phyloP scores from a whole-genome alignment of 2,113 vertebrate species.

The Mesoclemmys tuberculata region DNA sequence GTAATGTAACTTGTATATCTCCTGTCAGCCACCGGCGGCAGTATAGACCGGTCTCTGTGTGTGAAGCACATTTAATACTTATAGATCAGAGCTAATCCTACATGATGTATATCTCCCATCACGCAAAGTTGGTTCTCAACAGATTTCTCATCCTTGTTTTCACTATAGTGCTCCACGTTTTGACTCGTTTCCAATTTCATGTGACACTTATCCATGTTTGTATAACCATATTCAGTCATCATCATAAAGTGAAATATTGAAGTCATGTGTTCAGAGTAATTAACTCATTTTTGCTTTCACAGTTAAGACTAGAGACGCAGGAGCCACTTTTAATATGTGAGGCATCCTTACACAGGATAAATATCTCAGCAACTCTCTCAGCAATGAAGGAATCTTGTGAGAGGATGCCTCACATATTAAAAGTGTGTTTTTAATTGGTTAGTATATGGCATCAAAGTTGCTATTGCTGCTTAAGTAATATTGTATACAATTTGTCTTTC shows the following conservation, averaged over 20 bases:
- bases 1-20: too few relatives aligned
- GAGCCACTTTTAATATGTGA: neutral
- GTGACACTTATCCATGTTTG: neutral
- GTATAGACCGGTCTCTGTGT: neutral
- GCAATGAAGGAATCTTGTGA: too few relatives aligned
- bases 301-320: fast-evolving
- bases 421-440: neutral
- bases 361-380: too few relatives aligned
- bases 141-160: neutral
- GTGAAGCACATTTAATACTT: neutral
- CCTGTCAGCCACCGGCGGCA: too few relatives aligned
- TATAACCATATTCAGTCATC: neutral
- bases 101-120: neutral
- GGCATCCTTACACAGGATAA: fast-evolving
- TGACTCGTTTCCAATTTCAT: neutral
- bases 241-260: neutral
- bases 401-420: too few relatives aligned
- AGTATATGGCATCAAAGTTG: neutral
- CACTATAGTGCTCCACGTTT: neutral
- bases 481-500: neutral
- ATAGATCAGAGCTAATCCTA: neutral
- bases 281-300: fast-evolving
- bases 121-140: neutral
- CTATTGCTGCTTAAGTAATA: neutral
- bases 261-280: neutral